Percentiles rank a stretch among this genome's conserved stretches.
These are phyloP conservation scores for Sitta carolinensis DNA, from an alignment of 2,797 vertebrate genomes.

Conservation along the genomic window DNA sequence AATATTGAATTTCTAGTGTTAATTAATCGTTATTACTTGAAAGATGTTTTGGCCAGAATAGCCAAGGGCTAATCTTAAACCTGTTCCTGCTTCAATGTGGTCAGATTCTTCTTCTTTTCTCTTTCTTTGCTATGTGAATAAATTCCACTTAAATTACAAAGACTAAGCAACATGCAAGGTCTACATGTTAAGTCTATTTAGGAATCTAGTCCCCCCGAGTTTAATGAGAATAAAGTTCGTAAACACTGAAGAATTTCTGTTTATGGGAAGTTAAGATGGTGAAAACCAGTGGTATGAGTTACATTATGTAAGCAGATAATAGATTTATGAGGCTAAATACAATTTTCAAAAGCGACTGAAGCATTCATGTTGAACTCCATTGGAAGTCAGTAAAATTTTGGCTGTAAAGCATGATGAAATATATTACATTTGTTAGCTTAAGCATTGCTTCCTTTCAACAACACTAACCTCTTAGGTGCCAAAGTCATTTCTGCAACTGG, in stretches of 20 bases:
- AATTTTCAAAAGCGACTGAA: background rate
- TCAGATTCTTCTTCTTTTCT: background rate
- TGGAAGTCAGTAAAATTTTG: background rate
- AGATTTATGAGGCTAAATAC: background rate
- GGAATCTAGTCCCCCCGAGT: background rate
- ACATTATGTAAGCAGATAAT: background rate
- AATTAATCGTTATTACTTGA: slow-evolving; percentile 30
- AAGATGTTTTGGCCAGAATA: background rate
- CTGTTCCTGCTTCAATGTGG: background rate
- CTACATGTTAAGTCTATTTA: background rate
- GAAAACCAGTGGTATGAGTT: background rate
- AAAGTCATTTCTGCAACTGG: background rate
- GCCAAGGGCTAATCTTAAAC: background rate
- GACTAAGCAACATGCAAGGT: background rate
- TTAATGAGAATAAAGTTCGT: background rate
- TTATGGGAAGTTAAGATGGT: background rate
- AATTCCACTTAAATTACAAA: slow-evolving; percentile 4
- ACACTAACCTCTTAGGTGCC: background rate
- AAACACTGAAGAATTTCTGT: background rate
- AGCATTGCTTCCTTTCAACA: background rate
- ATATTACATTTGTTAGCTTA: background rate
- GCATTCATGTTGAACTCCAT: background rate
- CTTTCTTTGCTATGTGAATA: background rate
- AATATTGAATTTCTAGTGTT: background rate
- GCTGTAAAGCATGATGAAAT: background rate